A percentile compares a stretch with the other conserved stretches of the same genome.
These are phyloP conservation scores for Argya squamiceps DNA, from an alignment of 2,797 vertebrate species.

Conservation along the genomic window DNA sequence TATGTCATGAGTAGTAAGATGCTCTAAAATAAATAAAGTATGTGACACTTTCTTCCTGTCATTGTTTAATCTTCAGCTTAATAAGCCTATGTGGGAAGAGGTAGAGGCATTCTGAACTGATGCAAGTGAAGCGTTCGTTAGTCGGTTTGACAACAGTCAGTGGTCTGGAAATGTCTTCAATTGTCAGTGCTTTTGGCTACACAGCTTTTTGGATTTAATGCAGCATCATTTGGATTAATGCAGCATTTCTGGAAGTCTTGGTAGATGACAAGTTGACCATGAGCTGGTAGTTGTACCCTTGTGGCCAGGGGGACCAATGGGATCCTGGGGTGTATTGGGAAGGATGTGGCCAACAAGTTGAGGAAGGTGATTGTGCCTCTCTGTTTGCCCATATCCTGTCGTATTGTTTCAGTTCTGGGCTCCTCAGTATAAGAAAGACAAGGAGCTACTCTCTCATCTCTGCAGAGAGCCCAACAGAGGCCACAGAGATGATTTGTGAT, in stretches of 20 bases:
- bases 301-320: too few species aligned
- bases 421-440: background rate
- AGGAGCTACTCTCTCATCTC: too few species aligned
- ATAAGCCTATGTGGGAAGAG: background rate
- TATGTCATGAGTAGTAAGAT: background rate
- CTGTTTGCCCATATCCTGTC: background rate
- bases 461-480: background rate
- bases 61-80: background rate
- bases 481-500: too few species aligned
- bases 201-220: background rate
- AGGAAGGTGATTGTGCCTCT: background rate
- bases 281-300: background rate
- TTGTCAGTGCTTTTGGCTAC: background rate
- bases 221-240: background rate
- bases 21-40: background rate
- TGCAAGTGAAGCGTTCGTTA: fast-evolving
- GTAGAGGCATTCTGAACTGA: background rate
- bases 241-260: background rate
- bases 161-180: background rate
- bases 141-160: background rate
- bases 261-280: background rate
- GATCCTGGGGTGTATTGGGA: background rate
- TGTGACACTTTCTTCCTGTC: background rate
- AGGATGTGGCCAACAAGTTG: background rate
- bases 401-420: background rate